A percentile compares a stretch with the other conserved stretches of the same genome.
These are phyloP conservation scores for Leptinotarsa juncta DNA, from an alignment of 2,888 invertebrate species.

Conservation along the genomic window DNA sequence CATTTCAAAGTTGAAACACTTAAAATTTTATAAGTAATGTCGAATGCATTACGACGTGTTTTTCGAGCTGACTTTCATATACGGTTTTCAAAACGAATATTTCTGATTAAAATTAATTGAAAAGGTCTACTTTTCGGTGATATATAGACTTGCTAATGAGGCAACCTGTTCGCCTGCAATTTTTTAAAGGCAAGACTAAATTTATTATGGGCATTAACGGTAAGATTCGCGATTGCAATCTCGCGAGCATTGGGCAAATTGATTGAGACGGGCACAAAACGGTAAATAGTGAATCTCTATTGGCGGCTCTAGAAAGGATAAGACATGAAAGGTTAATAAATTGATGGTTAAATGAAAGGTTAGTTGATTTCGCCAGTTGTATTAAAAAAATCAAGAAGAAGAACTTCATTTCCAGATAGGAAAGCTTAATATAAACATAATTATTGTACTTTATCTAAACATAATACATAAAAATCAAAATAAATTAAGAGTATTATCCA, in stretches of 20 bases:
- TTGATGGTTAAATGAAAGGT: not conserved
- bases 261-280: conserved; percentile 4
- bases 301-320: not conserved
- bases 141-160: conserved; percentile 29
- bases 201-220: conserved; percentile 24
- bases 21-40: conserved; percentile 20
- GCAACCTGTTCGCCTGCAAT: conserved; percentile 14
- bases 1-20: conserved; percentile 29
- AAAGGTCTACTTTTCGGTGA: conserved; percentile 28
- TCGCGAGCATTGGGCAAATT: conserved; percentile 10
- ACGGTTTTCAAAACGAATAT: conserved; percentile 20
- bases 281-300: conserved; percentile 12
- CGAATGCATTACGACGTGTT: conserved; percentile 24
- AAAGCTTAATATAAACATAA: no score
- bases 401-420: no score
- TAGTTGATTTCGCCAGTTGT: not conserved
- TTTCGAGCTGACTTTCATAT: conserved; percentile 10
- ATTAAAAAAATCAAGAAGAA: not conserved
- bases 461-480: no score
- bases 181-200: conserved; percentile 10
- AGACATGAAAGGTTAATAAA: not conserved
- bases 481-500: no score
- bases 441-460: no score
- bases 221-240: conserved; percentile 5
- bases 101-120: conserved; percentile 31